Evolutionary conservation across 30 jellyfish, hydroid and myxozoan species (phyloP).

Genomic region (Aurelia sp.): DNA sequence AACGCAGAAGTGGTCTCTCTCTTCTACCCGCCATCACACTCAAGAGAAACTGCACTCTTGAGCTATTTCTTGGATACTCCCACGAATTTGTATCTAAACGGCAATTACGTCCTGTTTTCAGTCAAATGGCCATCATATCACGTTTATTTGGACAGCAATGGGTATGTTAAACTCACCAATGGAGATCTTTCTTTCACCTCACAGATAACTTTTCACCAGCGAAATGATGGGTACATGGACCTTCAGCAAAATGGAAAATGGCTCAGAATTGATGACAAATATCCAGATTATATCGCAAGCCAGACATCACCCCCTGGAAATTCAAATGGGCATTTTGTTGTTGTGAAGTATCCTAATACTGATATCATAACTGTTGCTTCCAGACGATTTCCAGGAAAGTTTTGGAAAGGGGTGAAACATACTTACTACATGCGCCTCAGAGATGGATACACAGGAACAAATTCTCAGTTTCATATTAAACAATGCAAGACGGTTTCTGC

Average conservation of each 20-base stretch:
- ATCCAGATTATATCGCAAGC: neutral
- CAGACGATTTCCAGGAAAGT: neutral
- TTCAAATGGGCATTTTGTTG: slow-evolving; percentile 5
- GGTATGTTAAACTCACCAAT: neutral
- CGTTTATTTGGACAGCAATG: neutral
- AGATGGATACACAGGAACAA: no score
- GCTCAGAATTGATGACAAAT: neutral
- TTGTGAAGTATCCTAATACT: neutral
- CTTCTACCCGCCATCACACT: no score
- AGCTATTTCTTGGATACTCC: no score
- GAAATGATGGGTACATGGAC: neutral
- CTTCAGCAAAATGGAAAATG: neutral
- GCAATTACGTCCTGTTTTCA: no score
- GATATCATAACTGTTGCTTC: neutral
- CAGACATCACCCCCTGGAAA: neutral
- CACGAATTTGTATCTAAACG: no score
- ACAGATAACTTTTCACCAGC: neutral
- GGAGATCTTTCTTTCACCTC: neutral
- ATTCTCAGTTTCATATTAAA: no score
- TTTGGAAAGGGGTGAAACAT: no score
- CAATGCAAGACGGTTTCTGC: no score
- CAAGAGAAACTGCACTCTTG: no score
- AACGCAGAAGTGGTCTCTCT: no score
- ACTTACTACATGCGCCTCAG: no score
- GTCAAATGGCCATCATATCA: slow-evolving; percentile 18